phyloP scores from a whole-genome alignment of 2,888 invertebrate genomes.

The Aleiodes leptofemur region DNA sequence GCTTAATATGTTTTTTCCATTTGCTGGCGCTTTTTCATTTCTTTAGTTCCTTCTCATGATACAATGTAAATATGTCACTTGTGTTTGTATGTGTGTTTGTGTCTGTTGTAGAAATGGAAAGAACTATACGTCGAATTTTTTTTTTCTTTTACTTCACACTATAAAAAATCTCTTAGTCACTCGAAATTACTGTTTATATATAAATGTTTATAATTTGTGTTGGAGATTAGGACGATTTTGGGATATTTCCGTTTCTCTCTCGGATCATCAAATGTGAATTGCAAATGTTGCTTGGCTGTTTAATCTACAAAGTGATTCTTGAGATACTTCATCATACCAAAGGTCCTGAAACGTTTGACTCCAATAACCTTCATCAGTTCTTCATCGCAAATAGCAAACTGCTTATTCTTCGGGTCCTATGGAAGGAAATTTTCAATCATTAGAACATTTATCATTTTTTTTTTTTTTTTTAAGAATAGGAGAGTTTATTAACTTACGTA shows the following conservation, averaged over 20 bases:
- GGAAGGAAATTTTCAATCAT: constrained; percentile 38
- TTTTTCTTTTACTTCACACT: constrained; percentile 57
- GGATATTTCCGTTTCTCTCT: constrained; percentile 22
- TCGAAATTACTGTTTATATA: constrained; percentile 63
- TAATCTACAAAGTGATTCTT: constrained; percentile 89
- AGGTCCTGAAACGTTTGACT: constrained; percentile 93
- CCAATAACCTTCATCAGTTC: constrained; percentile 93
- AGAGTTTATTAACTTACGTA: constrained; percentile 76
- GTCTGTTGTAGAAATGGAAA: constrained; percentile 1
- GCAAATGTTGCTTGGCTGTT: not conserved
- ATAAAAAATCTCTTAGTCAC: constrained; percentile 54
- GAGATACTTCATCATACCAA: constrained; percentile 98
- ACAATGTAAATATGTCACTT: constrained; percentile 20
- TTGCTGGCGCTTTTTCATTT: not conserved
- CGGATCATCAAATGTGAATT: constrained; percentile 6
- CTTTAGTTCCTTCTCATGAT: not conserved
- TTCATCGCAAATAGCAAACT: constrained; percentile 95
- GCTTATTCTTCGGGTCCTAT: constrained; percentile 94
- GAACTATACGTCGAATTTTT: constrained; percentile 41
- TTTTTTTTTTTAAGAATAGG: constrained; percentile 15
- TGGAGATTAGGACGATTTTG: constrained; percentile 55
- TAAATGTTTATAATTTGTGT: constrained; percentile 64
- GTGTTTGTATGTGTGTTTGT: not conserved
- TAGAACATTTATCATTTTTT: constrained; percentile 1
- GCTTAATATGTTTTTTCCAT: constrained; percentile 8